Evolutionary conservation across 1,140 invertebrate species (phyloP), one percentile per base, ranked within the genome.

Genomic region (Drosophila simulans): DNA sequence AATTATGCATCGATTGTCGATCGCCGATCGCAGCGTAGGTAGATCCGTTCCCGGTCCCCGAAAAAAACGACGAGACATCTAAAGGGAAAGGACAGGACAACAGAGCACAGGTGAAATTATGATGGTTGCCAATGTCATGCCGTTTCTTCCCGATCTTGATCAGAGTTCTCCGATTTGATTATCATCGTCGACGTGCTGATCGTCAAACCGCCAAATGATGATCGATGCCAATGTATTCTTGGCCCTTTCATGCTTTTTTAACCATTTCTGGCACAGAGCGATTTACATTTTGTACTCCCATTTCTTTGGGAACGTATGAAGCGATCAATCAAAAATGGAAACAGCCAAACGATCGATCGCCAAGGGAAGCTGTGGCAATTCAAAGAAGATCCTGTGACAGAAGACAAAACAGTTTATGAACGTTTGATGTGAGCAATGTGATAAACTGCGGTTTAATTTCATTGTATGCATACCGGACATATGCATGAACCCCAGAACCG

Each of bases 251-350:
- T 73, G 15, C 17, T 49, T 56, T 48, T 58, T 60, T 53, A 25
- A 12, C 42, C 31, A 58, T 65, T 71, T 60, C 22, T 64, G 71
- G 46, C 56, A 31, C 45, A 56, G 27, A 17, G 37, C 53, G 60
- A 85, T 88, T 86, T 86, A 86, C 84, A 86, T 86, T 86, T 80
- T 71, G 78, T 86, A 81, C 73, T 81, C 73, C 77, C 56, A 58
- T 85, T 51, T 78, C 73, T 80, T 85, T 84, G 66, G 69, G 77
- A 46, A 52, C 46, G 77, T 88, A 91, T 90, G 63, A 91, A 91
- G 88, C 83, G 88, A 91, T 91, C 88, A 91, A 91, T 91, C 88
- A 91, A 91, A 91, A 91, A 91, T 91, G 88, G 77, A 91, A 91
- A 91, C 70, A 45, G 42, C 58, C 56, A 70, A 4, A 25, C 65